These are phyloP conservation scores for Tribolium madens DNA, from an alignment of 1,140 invertebrate species.

Conservation along the genomic window DNA sequence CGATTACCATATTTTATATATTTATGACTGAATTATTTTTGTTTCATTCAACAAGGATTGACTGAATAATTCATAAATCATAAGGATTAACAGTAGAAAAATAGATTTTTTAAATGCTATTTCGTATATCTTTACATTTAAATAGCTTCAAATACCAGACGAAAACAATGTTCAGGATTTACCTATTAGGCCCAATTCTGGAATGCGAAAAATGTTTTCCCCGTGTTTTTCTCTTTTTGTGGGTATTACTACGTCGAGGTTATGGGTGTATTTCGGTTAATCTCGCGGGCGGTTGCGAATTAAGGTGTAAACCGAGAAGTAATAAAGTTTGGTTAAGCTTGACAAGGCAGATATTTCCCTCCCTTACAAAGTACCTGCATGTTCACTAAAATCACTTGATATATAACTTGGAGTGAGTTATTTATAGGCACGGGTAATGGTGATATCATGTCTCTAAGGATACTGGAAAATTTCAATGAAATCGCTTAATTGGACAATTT, in stretches of 20 bases:
- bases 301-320: constrained; percentile 38
- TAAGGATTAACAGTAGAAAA: no score
- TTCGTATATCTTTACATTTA: no score
- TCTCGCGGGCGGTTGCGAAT: constrained; percentile 32
- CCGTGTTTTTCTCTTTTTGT: constrained; percentile 8
- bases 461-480: constrained; percentile 29
- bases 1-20: no score
- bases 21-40: no score
- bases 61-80: no score
- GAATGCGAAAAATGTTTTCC: neutral
- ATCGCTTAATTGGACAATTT: constrained; percentile 23
- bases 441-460: constrained; percentile 39
- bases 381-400: constrained; percentile 31
- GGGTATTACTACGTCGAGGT: constrained; percentile 8
- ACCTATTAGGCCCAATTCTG: no score
- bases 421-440: constrained; percentile 34
- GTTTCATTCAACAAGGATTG: no score
- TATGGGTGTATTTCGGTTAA: constrained; percentile 28
- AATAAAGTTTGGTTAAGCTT: constrained; percentile 45
- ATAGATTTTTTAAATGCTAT: no score
- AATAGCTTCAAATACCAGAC: no score
- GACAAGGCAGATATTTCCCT: constrained; percentile 40
- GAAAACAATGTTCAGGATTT: no score
- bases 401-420: constrained; percentile 39
- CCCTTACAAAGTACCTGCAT: constrained; percentile 41